A percentile compares a stretch with the other conserved stretches of the same genome.
Evolutionary conservation across 2,113 vertebrate species (phyloP).

Genomic region (Lepus europaeus): DNA sequence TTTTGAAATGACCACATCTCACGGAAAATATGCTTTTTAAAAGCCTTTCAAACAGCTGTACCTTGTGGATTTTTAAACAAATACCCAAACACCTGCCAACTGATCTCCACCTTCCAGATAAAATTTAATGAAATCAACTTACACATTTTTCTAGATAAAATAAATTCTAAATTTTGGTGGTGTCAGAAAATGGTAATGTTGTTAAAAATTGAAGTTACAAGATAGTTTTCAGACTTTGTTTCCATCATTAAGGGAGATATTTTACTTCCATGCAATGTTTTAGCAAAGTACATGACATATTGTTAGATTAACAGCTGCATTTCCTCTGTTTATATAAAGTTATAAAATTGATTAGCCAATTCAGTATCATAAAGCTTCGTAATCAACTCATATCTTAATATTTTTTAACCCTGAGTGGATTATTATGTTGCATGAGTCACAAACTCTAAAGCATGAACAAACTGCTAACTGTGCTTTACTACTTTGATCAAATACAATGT

Average conservation of each 20-base stretch:
- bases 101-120: not conserved
- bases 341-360: constrained; percentile 64
- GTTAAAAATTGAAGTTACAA: constrained; percentile 46
- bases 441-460: constrained; percentile 27
- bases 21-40: not conserved
- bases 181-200: not conserved
- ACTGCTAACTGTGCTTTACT: constrained; percentile 52
- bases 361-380: constrained; percentile 63
- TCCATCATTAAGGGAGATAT: not conserved
- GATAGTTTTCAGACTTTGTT: constrained; percentile 8
- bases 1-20: constrained; percentile 34
- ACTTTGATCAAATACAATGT: constrained; percentile 64
- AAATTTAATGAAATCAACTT: not conserved
- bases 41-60: not conserved
- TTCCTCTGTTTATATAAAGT: constrained; percentile 53
- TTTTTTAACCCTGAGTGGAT: constrained; percentile 43
- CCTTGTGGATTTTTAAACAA: constrained; percentile 1
- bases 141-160: constrained; percentile 30
- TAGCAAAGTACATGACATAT: constrained; percentile 6
- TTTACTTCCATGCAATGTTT: constrained; percentile 52
- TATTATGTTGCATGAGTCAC: constrained; percentile 36
- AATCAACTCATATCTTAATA: constrained; percentile 55
- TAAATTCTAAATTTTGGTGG: constrained; percentile 20
- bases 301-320: constrained; percentile 24
- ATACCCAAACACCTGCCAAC: not conserved